Conservation (phyloP, 2,113 vertebrate species). For the Regulus satrapa region DNA sequence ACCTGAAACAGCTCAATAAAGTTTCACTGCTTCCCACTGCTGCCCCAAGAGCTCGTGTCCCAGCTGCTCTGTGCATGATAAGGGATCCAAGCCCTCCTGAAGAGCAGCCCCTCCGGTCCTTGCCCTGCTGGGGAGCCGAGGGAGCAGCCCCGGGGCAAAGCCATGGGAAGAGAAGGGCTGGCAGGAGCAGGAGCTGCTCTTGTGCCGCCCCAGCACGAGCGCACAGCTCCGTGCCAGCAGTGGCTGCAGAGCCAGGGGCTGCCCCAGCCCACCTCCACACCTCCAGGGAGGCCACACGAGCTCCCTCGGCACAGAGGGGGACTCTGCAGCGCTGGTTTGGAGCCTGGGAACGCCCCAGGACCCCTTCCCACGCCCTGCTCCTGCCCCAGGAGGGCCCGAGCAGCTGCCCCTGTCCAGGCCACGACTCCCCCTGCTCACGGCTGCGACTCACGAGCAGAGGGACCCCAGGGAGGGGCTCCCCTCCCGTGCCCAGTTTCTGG, state of each 20-base stretch:
- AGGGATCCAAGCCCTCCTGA: not conserved
- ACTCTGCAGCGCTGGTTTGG: not conserved
- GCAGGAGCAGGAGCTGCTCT: not conserved
- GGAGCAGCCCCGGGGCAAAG: not conserved
- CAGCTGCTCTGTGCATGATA: not conserved
- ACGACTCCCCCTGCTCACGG: not conserved
- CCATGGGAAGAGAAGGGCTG: not conserved
- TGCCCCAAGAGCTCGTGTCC: not conserved
- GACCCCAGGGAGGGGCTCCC: not conserved
- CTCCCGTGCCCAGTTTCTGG: rapidly evolving
- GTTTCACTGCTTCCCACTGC: not conserved
- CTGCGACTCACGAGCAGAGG: not conserved
- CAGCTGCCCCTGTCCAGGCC: not conserved
- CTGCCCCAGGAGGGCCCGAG: not conserved
- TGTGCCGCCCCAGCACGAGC: rapidly evolving
- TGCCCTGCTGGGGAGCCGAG: not conserved
- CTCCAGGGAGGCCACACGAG: rapidly evolving
- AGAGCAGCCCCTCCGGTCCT: not conserved
- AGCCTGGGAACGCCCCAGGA: not conserved
- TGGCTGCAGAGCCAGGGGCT: rapidly evolving
- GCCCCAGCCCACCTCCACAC: not conserved
- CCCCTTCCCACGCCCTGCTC: rapidly evolving
- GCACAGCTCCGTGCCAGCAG: not conserved
- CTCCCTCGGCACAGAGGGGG: too few species aligned
- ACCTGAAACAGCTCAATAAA: not conserved